Evolutionary conservation across 2,113 vertebrate species (phyloP), one percentile per base, ranked within the genome.

Genomic region (Perca fluviatilis): DNA sequence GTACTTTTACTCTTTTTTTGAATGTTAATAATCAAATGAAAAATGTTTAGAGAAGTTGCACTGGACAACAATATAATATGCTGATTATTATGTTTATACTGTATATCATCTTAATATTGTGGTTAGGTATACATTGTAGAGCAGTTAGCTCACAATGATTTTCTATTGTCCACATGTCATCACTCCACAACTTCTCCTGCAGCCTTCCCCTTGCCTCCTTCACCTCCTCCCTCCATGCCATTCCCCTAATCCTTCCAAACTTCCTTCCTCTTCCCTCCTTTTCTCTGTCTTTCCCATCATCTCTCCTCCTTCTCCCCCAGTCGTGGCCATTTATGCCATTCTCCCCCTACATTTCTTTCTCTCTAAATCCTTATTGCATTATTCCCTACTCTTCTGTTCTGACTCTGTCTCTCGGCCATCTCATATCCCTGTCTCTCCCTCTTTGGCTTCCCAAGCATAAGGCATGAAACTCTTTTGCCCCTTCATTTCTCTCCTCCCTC

Each of bases 351-450:
- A 63, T 43, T 77, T 71, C 82, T 71, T 80, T 65, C 68, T 58
- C 72, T 71, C 18, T 61, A 78, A 84, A 84, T 53, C 60, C 82
- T 89, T 89, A 90, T 90, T 88, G 67, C 46, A 87, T 91, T 93
- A 91, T 86, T 82, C 83, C 78, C 56, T 66, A 33, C 88, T 69
- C 84, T 50, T 75, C 65, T 75, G 53, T 73, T 77, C 68, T 67
- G 58, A 33, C 84, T 77, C 64, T 88, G 79, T 85, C 87, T 86
- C 77, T 83, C n/a, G 58, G 69, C 86, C 86, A 84, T 84, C 88
- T 92, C 88, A 89, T 90, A 90, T 89, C 76, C 84, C 80, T 80
- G 67, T 85, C 78, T 82, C 86, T 86, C 78, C 69, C 60, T 84
- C 70, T 87, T 86, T 79, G 69, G 62, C 54, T 89, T 84, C 43